Base-by-base conservation (phyloP, 2,113 vertebrate species). In the Athene noctua region DNA sequence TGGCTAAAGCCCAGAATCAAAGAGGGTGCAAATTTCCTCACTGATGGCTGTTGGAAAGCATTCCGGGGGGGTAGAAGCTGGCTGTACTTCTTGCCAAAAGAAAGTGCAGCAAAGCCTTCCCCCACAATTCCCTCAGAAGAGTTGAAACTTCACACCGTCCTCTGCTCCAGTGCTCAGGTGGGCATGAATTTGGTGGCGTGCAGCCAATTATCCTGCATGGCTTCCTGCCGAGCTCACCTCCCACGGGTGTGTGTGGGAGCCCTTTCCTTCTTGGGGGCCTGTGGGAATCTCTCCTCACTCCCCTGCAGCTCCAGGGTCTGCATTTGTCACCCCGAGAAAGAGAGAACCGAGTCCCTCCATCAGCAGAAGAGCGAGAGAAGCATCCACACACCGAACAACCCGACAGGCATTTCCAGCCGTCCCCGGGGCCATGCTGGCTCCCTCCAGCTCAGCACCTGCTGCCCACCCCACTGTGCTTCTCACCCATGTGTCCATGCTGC, bases 401-500 rank as follows among this genome's bases (percentile, higher is more conserved):
- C 1, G 1, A 18, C 0, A 3, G 58, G 55, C 52, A 92, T 23
- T 91, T 80, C 32, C 47, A 88, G 67, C n/a, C 10, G 1, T 30
- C 32, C 12, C n/a, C 11, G 54, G 0, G 0, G 38, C 18, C 2
- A 3, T 25, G 54, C 47, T 79, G 70, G 26, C 11, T 36, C 34
- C 40, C 54, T 49, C 51, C 61, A 59, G 66, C 54, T 82, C 4
- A 0, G 36, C 11, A 3, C 32, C 36, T 78, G 46, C 80, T 67
- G 70, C 29, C 34, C 6, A 1, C 26, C n/a, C 32, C 25, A 52
- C 36, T 67, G 30, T 34, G 62, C 54, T 6, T 86, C 63, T 62
- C 19, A 9, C 32, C 29, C 3, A 20, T 1, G 1, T 3, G 7
- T 51, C 55, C 30, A 29, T 0, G 0, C 67, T 62, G 67, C 44